phyloP scores from a whole-genome alignment of 2,888 invertebrate species.

The Opisthograptis luteolata region DNA sequence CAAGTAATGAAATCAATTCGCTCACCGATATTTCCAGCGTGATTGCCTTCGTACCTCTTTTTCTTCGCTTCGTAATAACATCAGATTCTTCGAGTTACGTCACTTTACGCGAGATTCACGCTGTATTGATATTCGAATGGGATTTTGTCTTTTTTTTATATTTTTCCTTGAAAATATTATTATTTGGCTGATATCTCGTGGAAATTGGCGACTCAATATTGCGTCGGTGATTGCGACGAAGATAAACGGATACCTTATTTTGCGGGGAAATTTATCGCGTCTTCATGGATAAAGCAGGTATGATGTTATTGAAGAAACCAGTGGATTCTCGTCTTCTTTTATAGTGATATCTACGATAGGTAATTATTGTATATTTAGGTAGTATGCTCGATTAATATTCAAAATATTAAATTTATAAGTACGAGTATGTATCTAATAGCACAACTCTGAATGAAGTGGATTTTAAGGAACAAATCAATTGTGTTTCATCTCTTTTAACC shows the following conservation, averaged over 20 bases:
- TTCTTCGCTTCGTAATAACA: conserved; percentile 31
- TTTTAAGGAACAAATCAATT: no score
- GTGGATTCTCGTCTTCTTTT: no score
- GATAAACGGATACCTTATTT: neutral
- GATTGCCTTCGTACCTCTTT: conserved; percentile 41
- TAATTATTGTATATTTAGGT: no score
- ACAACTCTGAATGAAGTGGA: no score
- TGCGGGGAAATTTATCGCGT: no score
- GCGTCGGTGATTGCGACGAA: neutral
- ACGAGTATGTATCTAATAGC: no score
- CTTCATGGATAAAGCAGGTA: no score
- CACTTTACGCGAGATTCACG: conserved; percentile 11
- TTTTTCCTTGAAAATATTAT: neutral
- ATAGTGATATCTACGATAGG: no score
- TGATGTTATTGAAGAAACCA: no score
- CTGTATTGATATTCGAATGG: conserved; percentile 9
- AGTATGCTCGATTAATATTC: no score
- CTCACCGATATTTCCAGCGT: conserved; percentile 38
- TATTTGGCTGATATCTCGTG: neutral
- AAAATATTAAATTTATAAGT: no score
- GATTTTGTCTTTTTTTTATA: conserved; percentile 5
- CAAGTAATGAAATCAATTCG: conserved; percentile 47
- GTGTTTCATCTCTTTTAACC: no score
- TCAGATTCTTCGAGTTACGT: conserved; percentile 26
- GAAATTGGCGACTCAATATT: neutral